A percentile compares a stretch with the other conserved stretches of the same genome.
Conservation (phyloP, 2,113 vertebrate genomes). For the Rissa tridactyla region DNA sequence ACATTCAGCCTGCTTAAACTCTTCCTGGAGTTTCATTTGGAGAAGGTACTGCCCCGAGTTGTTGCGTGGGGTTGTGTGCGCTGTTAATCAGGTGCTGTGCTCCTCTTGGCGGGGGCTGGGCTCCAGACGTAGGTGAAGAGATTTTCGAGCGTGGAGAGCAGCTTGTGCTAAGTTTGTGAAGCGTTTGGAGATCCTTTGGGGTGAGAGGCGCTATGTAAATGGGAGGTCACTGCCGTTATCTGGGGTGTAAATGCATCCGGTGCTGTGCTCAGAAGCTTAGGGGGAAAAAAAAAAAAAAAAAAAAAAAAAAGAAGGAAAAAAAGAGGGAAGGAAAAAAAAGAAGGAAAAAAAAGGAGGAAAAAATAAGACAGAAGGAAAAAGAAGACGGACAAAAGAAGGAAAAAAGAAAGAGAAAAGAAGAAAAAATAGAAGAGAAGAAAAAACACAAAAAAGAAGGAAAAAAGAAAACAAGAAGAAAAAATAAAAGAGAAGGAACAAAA, state of each 20-base stretch:
- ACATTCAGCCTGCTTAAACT: background rate
- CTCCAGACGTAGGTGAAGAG: background rate
- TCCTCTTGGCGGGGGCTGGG: background rate
- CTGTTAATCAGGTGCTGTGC: background rate
- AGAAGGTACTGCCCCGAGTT: background rate
- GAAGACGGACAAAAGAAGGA: accelerated
- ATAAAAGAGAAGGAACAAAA: too few relatives aligned
- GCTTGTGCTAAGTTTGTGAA: slow-evolving; percentile 10
- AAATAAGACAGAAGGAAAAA: accelerated
- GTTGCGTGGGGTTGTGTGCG: background rate
- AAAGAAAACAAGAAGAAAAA: background rate
- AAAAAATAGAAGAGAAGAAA: background rate
- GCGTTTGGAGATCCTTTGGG: slow-evolving; percentile 21
- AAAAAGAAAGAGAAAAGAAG: background rate
- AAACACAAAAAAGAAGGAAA: too few relatives aligned
- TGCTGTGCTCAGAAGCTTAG: background rate
- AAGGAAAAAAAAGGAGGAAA: accelerated
- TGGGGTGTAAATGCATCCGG: slow-evolving; percentile 23
- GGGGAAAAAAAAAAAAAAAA: too few relatives aligned
- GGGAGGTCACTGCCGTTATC: background rate
- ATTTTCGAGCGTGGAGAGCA: background rate
- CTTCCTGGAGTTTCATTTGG: background rate
- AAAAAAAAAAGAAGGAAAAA: accelerated
- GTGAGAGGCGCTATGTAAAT: slow-evolving; percentile 38
- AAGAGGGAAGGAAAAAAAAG: accelerated